These are phyloP conservation scores for Eriosoma lanigerum DNA, from an alignment of 1,140 invertebrate species.

Conservation along the genomic window DNA sequence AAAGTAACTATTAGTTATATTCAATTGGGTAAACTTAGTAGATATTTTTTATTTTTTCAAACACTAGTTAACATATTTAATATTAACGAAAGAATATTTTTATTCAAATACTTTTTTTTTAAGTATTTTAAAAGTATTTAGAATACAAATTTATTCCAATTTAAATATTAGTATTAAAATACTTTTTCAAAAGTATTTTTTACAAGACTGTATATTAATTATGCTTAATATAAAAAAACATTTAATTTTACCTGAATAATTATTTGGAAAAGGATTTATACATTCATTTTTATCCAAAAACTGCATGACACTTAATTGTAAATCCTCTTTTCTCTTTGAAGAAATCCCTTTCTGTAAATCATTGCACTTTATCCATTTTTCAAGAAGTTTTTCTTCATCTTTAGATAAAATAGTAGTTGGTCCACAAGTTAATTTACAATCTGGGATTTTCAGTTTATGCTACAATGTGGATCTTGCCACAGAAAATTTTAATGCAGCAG, in stretches of 20 bases:
- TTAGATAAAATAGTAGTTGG: background rate
- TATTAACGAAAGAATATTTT: no score
- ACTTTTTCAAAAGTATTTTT: no score
- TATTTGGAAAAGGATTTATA: background rate
- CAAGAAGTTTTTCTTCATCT: background rate
- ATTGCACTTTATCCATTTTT: background rate
- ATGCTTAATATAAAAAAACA: no score
- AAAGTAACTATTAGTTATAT: no score
- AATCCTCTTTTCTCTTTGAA: constrained; percentile 3
- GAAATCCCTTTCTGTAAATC: constrained; percentile 2
- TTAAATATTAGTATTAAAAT: no score
- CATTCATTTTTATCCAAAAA: background rate
- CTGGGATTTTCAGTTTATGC: background rate
- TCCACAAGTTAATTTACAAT: background rate
- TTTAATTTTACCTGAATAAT: background rate
- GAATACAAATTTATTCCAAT: no score
- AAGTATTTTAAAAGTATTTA: no score
- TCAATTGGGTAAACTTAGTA: no score
- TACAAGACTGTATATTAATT: no score
- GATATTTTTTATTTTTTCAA: no score
- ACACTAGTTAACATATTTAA: no score
- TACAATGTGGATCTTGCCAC: constrained; percentile 15
- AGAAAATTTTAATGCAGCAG: background rate
- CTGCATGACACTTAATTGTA: background rate
- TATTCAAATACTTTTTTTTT: no score